Evolutionary conservation across 2,888 invertebrate genomes (phyloP), one percentile per base, ranked within the genome.

Genomic region (Amphipoea lucens): DNA sequence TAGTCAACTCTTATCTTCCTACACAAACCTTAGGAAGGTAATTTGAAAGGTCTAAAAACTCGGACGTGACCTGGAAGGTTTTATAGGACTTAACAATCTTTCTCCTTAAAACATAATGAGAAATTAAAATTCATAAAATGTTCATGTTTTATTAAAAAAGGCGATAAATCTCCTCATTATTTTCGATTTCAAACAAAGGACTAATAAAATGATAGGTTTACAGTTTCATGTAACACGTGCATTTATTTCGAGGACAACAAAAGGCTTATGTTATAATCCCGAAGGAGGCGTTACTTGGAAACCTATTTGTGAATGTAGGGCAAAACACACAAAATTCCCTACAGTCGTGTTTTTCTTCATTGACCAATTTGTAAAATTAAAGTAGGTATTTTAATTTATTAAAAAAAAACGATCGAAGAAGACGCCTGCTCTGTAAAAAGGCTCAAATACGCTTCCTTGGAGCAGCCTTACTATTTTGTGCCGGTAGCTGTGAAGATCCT

Each of bases 221-320:
- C 42, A 29, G 9, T 62, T 69, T 66, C 36, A n/a, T 70, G 76
- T 66, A 40, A n/a, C 11, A 7, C 14, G 5, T 62, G 70, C 48
- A 76, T 79, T 80, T 63, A 57, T 63, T 78, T n/a, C 11, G 29
- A 54, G n/a, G 54, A 14, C 29, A 36, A 73, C 54, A 69, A 80
- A 73, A 62, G 78, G 36, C 20, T 45, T 65, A 71, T 29, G 1
- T 29, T 66, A 68, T 78, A 63, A 68, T 54, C 68, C 78, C 72
- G 12, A 57, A 29, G 48, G 63, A 57, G 67, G 48, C 29, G 36
- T 68, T 63, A 48, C 51, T 68, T 54, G 36, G 9, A 57, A 78
- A 60, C 60, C 45, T 67, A 72, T 68, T 78, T 72, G 36, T 40
- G 17, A 67, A 63, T 51, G 23, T 72, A 68, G 67, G 62, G 12